These are phyloP conservation scores for Collichthys lucidus DNA, from an alignment of 2,113 vertebrate species.

Conservation along the genomic window DNA sequence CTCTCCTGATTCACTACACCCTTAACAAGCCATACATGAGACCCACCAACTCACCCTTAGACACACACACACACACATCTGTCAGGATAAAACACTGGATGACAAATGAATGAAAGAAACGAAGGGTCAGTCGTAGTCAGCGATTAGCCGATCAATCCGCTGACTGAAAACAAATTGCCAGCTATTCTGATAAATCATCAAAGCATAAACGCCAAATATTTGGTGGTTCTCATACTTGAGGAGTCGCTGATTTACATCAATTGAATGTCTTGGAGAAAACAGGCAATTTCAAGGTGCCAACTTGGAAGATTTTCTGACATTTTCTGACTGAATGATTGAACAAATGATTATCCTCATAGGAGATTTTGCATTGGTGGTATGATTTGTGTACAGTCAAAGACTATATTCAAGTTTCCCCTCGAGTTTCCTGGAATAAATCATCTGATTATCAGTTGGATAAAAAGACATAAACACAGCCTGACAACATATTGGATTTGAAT, in stretches of 20 bases:
- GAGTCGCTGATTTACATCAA: not conserved
- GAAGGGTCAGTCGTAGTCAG: not conserved
- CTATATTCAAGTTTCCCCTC: not conserved
- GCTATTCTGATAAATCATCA: not conserved
- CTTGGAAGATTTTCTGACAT: not conserved
- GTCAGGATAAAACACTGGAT: not conserved
- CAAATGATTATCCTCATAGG: not conserved
- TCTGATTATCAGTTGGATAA: not conserved
- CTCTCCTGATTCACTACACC: constrained; percentile 45
- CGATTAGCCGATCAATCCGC: not conserved
- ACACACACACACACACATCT: constrained; percentile 2
- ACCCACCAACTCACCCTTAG: not conserved
- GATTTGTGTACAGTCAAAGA: not conserved
- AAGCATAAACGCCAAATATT: not conserved
- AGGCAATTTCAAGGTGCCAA: not conserved
- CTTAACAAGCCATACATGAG: constrained; percentile 38
- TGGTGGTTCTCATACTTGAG: not conserved
- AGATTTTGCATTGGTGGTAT: not conserved
- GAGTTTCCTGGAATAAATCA: not conserved
- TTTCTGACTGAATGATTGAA: not conserved
- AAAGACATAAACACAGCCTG: not conserved
- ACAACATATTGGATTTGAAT: not conserved
- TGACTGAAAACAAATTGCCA: not conserved
- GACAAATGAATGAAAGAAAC: not conserved
- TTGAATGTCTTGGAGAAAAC: not conserved